Conservation (phyloP, 2,888 invertebrate genomes). For the Plagodis dolabraria region DNA sequence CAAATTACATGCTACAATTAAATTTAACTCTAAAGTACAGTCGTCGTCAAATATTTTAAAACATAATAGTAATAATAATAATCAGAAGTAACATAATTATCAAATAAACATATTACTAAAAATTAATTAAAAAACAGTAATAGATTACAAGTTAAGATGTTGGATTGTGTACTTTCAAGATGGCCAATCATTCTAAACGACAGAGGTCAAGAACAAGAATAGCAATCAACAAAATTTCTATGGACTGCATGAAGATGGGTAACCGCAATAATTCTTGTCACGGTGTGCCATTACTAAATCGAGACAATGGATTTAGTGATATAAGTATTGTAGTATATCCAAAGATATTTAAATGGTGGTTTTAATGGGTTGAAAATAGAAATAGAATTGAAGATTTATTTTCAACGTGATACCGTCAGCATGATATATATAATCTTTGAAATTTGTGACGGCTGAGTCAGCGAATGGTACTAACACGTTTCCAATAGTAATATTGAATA, state of each 20-base stretch:
- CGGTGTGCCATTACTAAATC: conserved; percentile 58
- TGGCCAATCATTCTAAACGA: conserved; percentile 77
- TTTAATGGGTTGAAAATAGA: conserved; percentile 44
- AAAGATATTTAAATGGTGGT: conserved; percentile 44
- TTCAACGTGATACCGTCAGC: conserved; percentile 45
- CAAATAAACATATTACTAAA: too few species aligned
- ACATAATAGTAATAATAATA: too few species aligned
- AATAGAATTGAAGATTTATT: conserved; percentile 51
- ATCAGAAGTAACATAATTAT: too few species aligned
- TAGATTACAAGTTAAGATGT: too few species aligned
- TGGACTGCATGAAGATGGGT: conserved; percentile 57
- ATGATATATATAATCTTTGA: conserved; percentile 43
- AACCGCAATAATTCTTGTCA: conserved; percentile 63
- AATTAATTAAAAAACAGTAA: too few species aligned
- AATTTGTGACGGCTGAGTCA: conserved; percentile 70
- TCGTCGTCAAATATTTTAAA: too few species aligned
- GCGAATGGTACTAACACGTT: conserved; percentile 74
- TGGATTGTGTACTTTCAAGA: conserved; percentile 58
- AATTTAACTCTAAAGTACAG: too few species aligned
- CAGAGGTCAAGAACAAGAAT: conserved; percentile 70
- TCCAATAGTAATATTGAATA: conserved; percentile 76
- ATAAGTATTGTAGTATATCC: conserved; percentile 51
- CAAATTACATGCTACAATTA: too few species aligned
- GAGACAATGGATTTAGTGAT: conserved; percentile 61
- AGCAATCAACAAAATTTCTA: conserved; percentile 62